phyloP scores from a whole-genome alignment of 2,888 invertebrate species.

The Orthosia incerta region DNA sequence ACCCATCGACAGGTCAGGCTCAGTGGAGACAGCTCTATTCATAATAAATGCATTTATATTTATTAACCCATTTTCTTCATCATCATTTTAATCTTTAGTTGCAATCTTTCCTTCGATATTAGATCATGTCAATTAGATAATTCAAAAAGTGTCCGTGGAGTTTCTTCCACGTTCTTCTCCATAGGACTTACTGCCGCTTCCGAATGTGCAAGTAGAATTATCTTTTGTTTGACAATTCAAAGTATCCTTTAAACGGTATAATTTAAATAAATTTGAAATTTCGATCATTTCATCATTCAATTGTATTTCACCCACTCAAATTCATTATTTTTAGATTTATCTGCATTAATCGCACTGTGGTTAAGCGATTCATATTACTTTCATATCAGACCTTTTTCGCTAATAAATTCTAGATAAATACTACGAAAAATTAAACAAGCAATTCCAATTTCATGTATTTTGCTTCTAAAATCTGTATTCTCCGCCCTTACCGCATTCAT shows the following conservation, averaged over 20 bases:
- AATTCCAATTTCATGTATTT: background rate
- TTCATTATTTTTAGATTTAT: too few relatives aligned
- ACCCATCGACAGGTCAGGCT: conserved; percentile 74
- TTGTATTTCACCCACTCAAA: background rate
- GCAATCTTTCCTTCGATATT: background rate
- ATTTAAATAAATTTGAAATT: too few relatives aligned
- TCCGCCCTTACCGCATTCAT: too few relatives aligned
- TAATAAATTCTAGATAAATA: background rate
- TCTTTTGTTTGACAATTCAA: too few relatives aligned
- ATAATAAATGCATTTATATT: conserved; percentile 6
- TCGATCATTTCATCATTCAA: background rate
- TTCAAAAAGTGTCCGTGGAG: too few relatives aligned
- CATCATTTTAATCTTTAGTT: background rate
- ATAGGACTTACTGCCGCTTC: too few relatives aligned
- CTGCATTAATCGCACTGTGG: too few relatives aligned
- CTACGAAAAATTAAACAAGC: background rate
- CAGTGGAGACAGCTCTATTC: conserved; percentile 44
- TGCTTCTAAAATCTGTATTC: background rate
- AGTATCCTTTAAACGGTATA: too few relatives aligned
- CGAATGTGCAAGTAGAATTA: too few relatives aligned
- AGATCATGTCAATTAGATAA: too few relatives aligned
- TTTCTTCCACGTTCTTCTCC: too few relatives aligned
- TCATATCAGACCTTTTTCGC: background rate
- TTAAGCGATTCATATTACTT: background rate
- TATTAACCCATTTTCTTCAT: background rate